These are phyloP conservation scores for Anabas testudineus DNA, from an alignment of 2,797 vertebrate species.

Conservation along the genomic window DNA sequence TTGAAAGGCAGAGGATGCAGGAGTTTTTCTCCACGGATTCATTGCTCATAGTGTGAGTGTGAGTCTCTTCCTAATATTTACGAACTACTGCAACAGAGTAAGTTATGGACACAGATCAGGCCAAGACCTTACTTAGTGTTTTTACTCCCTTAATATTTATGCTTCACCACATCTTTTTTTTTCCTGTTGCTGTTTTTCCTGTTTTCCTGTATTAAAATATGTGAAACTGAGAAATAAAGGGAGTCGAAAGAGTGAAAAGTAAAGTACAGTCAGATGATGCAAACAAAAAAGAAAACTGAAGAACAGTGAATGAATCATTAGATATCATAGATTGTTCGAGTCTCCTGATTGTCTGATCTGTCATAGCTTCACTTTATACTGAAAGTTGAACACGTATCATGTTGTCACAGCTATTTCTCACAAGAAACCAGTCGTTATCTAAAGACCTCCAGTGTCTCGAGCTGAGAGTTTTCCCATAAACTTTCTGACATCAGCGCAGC, in stretches of 20 bases:
- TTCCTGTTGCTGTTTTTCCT: conserved; percentile 59
- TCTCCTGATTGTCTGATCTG: background rate
- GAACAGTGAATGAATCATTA: conserved; percentile 12
- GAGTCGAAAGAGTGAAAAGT: too few species aligned
- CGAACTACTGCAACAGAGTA: conserved; percentile 68
- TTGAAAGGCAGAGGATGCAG: conserved; percentile 40
- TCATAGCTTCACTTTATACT: background rate
- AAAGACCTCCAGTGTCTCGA: background rate
- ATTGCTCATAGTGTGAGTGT: conserved; percentile 74
- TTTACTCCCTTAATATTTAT: conserved; percentile 83
- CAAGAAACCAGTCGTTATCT: background rate
- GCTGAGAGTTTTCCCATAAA: background rate
- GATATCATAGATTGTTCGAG: conserved; percentile 4
- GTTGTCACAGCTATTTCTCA: background rate
- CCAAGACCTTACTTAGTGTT: conserved; percentile 77
- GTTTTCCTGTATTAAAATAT: conserved; percentile 55
- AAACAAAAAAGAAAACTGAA: background rate
- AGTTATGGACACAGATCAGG: conserved; percentile 79
- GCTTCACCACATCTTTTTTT: conserved; percentile 63
- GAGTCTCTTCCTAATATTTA: conserved; percentile 83
- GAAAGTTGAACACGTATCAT: background rate
- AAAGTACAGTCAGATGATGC: background rate
- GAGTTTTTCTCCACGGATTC: conserved; percentile 62
- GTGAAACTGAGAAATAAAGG: conserved; percentile 17
- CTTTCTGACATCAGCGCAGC: conserved; percentile 8